Percentiles rank a stretch among this genome's conserved stretches.
Evolutionary conservation across 2,888 invertebrate genomes (phyloP).

Genomic region (Caenorhabditis imperialis): DNA sequence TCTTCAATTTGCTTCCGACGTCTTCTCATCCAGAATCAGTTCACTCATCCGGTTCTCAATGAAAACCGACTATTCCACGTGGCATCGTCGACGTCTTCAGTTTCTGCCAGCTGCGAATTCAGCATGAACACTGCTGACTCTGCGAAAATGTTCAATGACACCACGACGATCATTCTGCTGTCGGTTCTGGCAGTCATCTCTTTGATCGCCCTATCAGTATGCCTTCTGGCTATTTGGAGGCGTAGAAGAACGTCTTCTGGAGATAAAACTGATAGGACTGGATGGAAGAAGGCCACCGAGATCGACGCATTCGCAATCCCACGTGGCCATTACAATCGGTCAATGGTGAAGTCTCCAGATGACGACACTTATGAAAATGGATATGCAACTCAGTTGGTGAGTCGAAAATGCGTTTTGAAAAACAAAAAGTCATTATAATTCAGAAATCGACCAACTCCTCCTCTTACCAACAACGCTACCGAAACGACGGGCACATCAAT

Average conservation of each 20-base stretch:
- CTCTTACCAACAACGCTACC: constrained; percentile 37
- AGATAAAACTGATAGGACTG: constrained; percentile 18
- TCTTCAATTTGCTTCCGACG: constrained; percentile 34
- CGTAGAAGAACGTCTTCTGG: constrained; percentile 12
- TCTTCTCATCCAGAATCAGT: constrained; percentile 39
- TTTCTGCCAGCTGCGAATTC: constrained; percentile 1
- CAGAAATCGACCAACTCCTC: constrained; percentile 50
- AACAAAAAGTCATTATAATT: constrained; percentile 22
- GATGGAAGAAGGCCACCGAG: constrained; percentile 44
- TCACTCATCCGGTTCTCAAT: constrained; percentile 5
- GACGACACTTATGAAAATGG: constrained; percentile 40
- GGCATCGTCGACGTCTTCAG: not conserved
- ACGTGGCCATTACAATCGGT: constrained; percentile 23
- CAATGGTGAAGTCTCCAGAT: constrained; percentile 33
- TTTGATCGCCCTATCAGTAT: constrained; percentile 20
- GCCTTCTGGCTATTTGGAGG: constrained; percentile 19
- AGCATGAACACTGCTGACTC: constrained; percentile 17
- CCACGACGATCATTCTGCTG: constrained; percentile 32
- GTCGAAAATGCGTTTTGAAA: not conserved
- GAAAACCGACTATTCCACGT: constrained; percentile 18
- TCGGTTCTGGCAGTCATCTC: constrained; percentile 14
- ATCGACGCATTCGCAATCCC: constrained; percentile 35
- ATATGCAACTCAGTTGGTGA: too few relatives aligned
- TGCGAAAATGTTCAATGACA: constrained; percentile 32
- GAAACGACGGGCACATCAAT: constrained; percentile 41